These are phyloP conservation scores for Pinna nobilis DNA, from an alignment of 1,140 invertebrate genomes.

Conservation along the genomic window DNA sequence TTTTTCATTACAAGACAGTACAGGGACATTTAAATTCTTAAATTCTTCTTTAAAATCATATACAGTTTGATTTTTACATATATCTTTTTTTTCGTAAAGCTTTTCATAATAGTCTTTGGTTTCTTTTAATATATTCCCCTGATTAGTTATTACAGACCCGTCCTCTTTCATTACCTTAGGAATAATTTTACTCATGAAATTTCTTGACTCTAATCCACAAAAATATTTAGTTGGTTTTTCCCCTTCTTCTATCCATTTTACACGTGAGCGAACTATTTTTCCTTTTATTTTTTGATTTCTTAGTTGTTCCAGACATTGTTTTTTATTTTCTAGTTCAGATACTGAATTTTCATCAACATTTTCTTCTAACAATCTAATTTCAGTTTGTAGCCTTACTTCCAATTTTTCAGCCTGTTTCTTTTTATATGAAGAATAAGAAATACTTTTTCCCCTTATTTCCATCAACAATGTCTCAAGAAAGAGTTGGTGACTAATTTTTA, in stretches of 20 bases:
- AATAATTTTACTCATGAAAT: constrained; percentile 8
- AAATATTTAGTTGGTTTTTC: constrained; percentile 19
- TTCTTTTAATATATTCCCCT: not conserved
- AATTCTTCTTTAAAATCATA: too few species aligned
- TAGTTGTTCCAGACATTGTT: constrained; percentile 8
- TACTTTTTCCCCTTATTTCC: constrained; percentile 13
- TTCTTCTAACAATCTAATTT: not conserved
- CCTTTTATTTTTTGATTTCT: constrained; percentile 6
- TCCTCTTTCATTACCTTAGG: constrained; percentile 17
- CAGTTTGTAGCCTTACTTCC: not conserved
- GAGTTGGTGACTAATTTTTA: constrained; percentile 3
- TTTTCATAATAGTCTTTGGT: not conserved
- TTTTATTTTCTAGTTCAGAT: not conserved
- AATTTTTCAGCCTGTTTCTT: not conserved
- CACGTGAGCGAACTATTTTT: not conserved
- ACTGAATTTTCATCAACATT: not conserved
- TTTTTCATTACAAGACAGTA: too few species aligned
- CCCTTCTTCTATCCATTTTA: constrained; percentile 12
- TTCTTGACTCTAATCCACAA: not conserved
- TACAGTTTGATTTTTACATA: too few species aligned
- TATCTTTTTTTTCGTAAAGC: too few species aligned
- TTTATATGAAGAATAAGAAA: constrained; percentile 8
- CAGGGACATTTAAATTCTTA: too few species aligned
- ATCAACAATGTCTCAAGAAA: constrained; percentile 17
- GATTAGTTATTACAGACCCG: not conserved